Conservation (phyloP, 2,113 vertebrate genomes). For the Paradisaea rubra region DNA sequence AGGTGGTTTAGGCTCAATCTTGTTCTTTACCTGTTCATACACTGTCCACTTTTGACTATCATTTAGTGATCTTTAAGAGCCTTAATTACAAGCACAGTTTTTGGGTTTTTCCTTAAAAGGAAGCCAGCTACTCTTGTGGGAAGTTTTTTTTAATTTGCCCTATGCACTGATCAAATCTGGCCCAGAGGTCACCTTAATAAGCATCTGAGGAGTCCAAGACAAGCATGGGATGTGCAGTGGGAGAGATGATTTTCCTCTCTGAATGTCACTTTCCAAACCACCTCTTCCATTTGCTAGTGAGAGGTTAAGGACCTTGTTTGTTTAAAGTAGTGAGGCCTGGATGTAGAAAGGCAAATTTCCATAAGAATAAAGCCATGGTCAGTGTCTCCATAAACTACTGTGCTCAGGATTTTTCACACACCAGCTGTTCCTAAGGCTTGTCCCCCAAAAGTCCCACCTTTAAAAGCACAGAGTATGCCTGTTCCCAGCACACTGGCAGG, state of each 20-base stretch:
- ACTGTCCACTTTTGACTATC: neutral
- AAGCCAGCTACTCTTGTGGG: neutral
- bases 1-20: neutral
- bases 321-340: neutral
- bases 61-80: neutral
- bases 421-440: neutral
- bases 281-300: neutral
- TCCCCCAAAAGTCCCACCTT: neutral
- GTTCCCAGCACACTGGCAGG: neutral
- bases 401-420: neutral
- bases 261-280: neutral
- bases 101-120: neutral
- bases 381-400: neutral
- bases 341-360: neutral
- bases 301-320: neutral
- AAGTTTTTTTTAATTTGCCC: neutral
- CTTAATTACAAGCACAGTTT: neutral
- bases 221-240: neutral
- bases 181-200: neutral
- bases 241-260: neutral
- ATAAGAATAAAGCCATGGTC: neutral
- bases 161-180: neutral
- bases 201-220: neutral
- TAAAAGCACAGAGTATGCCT: neutral
- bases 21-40: neutral